Percentiles rank a stretch among this genome's conserved stretches.
phyloP scores from a whole-genome alignment of 30 jellyfish, hydroid and myxozoan genomes.

The Rhopilema esculentum region DNA sequence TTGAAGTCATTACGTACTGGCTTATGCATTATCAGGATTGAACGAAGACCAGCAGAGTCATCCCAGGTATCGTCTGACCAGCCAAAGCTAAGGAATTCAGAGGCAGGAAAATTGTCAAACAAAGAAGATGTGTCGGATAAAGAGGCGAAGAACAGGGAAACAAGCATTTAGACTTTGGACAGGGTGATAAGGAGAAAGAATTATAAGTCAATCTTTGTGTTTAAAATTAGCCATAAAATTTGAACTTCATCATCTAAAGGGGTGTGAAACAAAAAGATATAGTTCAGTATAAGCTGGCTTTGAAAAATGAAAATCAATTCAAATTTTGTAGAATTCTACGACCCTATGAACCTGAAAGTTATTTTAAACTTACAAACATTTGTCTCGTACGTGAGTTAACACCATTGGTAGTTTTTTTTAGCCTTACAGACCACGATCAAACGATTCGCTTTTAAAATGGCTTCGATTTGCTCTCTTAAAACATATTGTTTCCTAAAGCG shows the following conservation, averaged over 20 bases:
- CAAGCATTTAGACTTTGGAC: neutral
- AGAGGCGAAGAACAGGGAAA: neutral
- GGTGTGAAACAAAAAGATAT: neutral
- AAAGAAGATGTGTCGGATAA: neutral
- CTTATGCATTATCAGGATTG: constrained; percentile 5
- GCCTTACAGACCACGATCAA: too few relatives aligned
- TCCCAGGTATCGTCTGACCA: constrained; percentile 60
- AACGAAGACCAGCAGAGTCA: constrained; percentile 17
- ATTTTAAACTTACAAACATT: too few relatives aligned
- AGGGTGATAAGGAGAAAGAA: too few relatives aligned
- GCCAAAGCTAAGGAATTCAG: neutral
- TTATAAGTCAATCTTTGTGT: too few relatives aligned
- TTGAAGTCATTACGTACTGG: constrained; percentile 53
- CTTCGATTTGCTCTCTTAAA: too few relatives aligned
- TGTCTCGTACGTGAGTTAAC: too few relatives aligned
- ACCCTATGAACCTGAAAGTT: too few relatives aligned
- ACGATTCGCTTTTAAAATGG: too few relatives aligned
- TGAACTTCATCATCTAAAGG: neutral
- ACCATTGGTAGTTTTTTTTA: too few relatives aligned
- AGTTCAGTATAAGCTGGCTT: neutral
- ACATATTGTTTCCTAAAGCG: too few relatives aligned
- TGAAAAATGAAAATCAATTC: neutral
- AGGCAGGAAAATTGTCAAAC: neutral
- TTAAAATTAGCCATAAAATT: neutral
- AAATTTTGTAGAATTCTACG: too few relatives aligned